Percentiles rank a stretch among this genome's conserved stretches.
phyloP scores from a whole-genome alignment of 2,113 vertebrate genomes.

The Neomonachus schauinslandi region DNA sequence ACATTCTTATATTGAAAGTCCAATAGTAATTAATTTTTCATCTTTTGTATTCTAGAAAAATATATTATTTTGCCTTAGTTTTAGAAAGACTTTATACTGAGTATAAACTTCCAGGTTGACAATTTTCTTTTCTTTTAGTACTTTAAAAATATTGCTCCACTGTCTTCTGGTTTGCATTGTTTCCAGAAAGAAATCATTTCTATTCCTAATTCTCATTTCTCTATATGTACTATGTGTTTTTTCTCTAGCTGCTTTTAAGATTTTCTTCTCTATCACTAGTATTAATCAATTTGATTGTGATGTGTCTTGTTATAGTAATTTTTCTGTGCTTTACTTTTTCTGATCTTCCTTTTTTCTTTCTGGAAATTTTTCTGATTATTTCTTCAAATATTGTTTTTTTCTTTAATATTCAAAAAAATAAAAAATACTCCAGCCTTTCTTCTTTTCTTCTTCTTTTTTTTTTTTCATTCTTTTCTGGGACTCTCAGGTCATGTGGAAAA shows the following conservation, averaged over 20 bases:
- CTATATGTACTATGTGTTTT: not conserved
- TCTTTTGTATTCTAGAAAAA: constrained; percentile 1
- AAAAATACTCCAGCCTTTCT: not conserved
- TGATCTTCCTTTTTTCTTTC: not conserved
- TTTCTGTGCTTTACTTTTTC: not conserved
- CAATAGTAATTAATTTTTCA: not conserved
- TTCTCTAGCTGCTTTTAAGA: not conserved
- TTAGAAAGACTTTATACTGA: not conserved
- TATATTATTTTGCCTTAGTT: not conserved
- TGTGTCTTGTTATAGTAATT: not conserved
- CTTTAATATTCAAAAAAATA: not conserved
- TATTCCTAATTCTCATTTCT: not conserved
- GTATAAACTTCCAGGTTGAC: not conserved
- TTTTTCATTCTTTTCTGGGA: not conserved
- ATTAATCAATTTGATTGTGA: not conserved
- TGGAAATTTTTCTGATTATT: not conserved
- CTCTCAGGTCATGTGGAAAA: not conserved
- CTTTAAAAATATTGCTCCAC: not conserved
- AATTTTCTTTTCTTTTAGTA: not conserved
- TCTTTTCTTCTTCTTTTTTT: not conserved
- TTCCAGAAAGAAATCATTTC: not conserved
- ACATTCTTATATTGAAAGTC: not conserved
- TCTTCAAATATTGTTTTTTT: not conserved
- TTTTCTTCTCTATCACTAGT: not conserved
- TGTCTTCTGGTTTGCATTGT: not conserved